Conservation (phyloP, 1,140 invertebrate genomes). For the Drosophila suzukii region DNA sequence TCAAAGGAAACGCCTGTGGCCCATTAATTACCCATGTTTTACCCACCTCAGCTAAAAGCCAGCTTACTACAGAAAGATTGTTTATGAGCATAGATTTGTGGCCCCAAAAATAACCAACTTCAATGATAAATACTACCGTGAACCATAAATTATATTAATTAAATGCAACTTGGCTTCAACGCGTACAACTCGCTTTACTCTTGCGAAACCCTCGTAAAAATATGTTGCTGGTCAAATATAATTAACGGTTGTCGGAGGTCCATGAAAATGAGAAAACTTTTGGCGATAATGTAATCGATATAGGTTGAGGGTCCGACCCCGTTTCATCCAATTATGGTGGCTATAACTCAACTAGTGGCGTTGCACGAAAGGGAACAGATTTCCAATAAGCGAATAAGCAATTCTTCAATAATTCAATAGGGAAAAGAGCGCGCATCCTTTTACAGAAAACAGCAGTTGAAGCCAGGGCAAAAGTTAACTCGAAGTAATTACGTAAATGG, state of each 20-base stretch:
- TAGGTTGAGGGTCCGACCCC: slow-evolving; percentile 1
- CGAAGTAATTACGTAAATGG: slow-evolving; percentile 82
- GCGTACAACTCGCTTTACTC: slow-evolving; percentile 11
- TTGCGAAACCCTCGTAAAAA: slow-evolving; percentile 9
- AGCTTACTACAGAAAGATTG: background rate
- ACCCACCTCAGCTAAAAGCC: background rate
- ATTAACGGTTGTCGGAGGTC: slow-evolving; percentile 25
- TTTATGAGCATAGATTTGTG: slow-evolving; percentile 10
- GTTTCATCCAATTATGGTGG: slow-evolving; percentile 45
- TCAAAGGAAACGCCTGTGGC: slow-evolving; percentile 9
- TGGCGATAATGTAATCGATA: slow-evolving; percentile 40
- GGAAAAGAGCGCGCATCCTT: slow-evolving; percentile 44
- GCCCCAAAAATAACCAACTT: slow-evolving; percentile 3
- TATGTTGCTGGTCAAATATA: slow-evolving; percentile 27
- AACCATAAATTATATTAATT: slow-evolving; percentile 42
- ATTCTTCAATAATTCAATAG: slow-evolving; percentile 72
- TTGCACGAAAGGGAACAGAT: slow-evolving; percentile 47
- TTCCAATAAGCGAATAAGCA: slow-evolving; percentile 73
- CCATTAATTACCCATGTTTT: slow-evolving; percentile 36
- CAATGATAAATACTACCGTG: slow-evolving; percentile 3
- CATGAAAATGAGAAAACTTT: slow-evolving; percentile 50
- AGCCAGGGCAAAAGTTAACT: slow-evolving; percentile 68
- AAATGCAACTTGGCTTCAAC: slow-evolving; percentile 18
- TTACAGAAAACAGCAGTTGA: background rate
- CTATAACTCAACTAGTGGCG: slow-evolving; percentile 36